These are phyloP conservation scores for Dicerorhinus sumatrensis DNA, from an alignment of 2,113 vertebrate species.

Conservation along the genomic window DNA sequence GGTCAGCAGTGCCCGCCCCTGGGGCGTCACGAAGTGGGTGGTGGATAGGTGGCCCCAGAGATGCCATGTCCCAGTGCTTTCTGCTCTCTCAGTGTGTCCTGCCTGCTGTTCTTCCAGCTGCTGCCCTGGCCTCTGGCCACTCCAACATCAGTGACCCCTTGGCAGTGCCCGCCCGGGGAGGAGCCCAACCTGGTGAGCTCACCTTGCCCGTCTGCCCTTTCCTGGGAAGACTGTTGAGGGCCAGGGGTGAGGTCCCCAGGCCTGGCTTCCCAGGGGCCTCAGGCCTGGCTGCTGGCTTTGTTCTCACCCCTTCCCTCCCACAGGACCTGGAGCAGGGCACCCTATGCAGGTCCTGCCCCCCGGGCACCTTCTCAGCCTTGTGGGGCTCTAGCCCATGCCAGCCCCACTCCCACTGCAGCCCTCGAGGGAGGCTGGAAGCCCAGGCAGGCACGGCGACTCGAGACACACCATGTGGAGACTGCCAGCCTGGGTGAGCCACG, in stretches of 20 bases:
- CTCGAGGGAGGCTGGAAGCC: constrained; percentile 83
- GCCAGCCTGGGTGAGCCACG: constrained; percentile 90
- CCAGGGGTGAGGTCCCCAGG: no score
- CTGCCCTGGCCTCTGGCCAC: constrained; percentile 83
- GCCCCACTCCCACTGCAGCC: constrained; percentile 87
- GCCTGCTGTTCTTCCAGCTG: constrained; percentile 75
- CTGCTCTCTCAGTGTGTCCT: constrained; percentile 69
- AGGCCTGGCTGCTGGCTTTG: background rate
- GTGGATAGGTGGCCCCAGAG: background rate
- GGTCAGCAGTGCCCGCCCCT: background rate
- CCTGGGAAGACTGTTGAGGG: background rate
- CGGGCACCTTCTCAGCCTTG: constrained; percentile 90
- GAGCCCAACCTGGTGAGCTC: constrained; percentile 91
- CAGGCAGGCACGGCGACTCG: constrained; percentile 81
- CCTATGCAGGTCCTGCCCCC: constrained; percentile 89
- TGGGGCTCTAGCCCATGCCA: constrained; percentile 85
- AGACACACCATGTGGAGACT: constrained; percentile 91
- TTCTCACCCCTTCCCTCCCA: constrained; percentile 13
- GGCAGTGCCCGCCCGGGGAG: constrained; percentile 90
- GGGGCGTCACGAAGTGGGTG: background rate
- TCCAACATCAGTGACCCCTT: background rate
- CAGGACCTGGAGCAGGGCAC: constrained; percentile 58
- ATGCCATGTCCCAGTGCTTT: background rate
- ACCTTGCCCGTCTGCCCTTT: background rate
- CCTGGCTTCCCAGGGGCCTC: background rate